These are phyloP conservation scores for Epizoanthus illoricatus DNA, from an alignment of 92 coral and sea anemone species.

Conservation along the genomic window DNA sequence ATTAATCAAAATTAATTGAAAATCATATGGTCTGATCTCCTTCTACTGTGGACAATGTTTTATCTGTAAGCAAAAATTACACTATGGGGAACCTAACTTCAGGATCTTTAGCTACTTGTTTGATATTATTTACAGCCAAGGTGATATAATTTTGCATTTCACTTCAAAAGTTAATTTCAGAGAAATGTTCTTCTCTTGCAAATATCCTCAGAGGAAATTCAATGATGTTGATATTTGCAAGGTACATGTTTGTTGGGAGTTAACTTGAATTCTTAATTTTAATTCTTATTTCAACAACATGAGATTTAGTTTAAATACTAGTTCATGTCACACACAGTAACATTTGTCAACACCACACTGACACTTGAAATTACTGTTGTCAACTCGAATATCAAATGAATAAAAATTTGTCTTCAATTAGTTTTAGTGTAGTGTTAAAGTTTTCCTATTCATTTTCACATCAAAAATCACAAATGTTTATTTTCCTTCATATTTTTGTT, in stretches of 20 bases:
- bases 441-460: too few species aligned
- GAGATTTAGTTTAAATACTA: too few species aligned
- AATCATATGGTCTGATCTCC: not conserved
- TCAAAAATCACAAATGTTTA: too few species aligned
- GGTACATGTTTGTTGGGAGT: not conserved
- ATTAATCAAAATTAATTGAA: slow-evolving; percentile 24
- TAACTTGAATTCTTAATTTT: too few species aligned
- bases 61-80: not conserved
- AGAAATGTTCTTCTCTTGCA: not conserved
- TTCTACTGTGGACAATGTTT: not conserved
- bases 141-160: not conserved
- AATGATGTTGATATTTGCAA: not conserved
- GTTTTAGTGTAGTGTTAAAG: too few species aligned
- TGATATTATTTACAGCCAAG: not conserved
- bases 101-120: not conserved
- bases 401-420: too few species aligned
- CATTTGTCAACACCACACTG: not conserved
- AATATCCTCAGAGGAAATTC: not conserved
- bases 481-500: too few species aligned
- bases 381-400: too few species aligned
- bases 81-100: not conserved
- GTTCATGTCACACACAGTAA: too few species aligned
- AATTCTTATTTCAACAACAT: too few species aligned
- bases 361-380: too few species aligned
- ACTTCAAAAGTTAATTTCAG: not conserved